These are phyloP conservation scores for Formicarius rufipectus DNA, from an alignment of 2,113 vertebrate genomes.

Conservation along the genomic window DNA sequence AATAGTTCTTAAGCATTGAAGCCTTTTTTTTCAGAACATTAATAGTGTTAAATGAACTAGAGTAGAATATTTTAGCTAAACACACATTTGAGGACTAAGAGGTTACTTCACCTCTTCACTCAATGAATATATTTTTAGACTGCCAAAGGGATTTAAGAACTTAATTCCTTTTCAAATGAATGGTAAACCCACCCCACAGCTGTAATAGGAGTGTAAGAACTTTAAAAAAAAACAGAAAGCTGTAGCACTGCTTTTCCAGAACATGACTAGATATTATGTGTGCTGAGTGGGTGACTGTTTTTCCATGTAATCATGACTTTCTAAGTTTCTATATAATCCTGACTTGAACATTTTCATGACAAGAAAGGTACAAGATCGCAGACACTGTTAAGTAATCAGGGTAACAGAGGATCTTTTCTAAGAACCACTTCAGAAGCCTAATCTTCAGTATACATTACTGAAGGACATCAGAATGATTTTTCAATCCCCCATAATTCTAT, in stretches of 20 bases:
- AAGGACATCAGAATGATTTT: background rate
- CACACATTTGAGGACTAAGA: background rate
- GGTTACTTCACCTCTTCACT: slow-evolving; percentile 2
- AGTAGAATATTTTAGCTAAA: background rate
- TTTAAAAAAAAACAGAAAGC: background rate
- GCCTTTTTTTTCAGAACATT: background rate
- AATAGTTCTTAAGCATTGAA: background rate
- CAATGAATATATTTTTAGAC: background rate
- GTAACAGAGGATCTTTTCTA: background rate
- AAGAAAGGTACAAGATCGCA: background rate
- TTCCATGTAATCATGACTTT: slow-evolving; percentile 61
- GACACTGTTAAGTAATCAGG: slow-evolving; percentile 5
- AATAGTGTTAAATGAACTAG: background rate
- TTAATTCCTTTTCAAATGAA: background rate
- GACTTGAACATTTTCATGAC: background rate
- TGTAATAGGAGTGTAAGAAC: background rate
- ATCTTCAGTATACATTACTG: slow-evolving; percentile 3
- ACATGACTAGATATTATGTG: slow-evolving; percentile 52
- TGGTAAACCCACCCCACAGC: background rate
- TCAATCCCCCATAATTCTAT: background rate
- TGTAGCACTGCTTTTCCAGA: background rate
- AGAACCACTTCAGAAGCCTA: slow-evolving; percentile 21
- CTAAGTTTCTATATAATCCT: slow-evolving; percentile 45
- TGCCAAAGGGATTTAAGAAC: background rate
- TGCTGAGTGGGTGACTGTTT: slow-evolving; percentile 58